These are phyloP conservation scores for Podarcis raffonei DNA, from an alignment of 2,113 vertebrate genomes.

Conservation along the genomic window DNA sequence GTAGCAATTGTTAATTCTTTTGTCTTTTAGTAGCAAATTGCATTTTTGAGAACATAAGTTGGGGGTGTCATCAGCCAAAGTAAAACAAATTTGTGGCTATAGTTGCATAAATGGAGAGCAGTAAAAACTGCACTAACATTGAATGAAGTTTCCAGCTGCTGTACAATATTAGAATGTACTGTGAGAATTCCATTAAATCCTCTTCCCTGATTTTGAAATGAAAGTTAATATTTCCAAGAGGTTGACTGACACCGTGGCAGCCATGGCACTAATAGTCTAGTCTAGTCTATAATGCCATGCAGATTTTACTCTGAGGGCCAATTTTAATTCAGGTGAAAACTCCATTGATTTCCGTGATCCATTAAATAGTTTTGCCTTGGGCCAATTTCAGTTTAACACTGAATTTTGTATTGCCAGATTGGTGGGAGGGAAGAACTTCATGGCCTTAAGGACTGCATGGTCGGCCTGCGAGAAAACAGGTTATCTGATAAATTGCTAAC, in stretches of 20 bases:
- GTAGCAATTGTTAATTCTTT: neutral
- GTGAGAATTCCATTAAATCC: neutral
- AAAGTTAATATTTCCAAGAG: neutral
- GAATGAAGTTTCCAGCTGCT: neutral
- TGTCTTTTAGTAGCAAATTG: neutral
- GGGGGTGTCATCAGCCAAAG: neutral
- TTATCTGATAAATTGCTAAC: constrained; percentile 2
- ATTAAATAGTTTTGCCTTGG: neutral
- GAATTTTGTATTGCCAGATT: neutral
- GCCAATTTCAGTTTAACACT: rapidly evolving
- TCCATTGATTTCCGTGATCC: neutral
- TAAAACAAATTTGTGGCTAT: neutral
- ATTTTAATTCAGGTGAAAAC: neutral
- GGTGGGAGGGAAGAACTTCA: neutral
- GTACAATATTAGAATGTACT: neutral
- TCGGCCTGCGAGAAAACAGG: constrained; percentile 4
- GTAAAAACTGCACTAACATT: neutral
- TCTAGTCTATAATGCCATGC: neutral
- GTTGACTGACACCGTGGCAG: constrained; percentile 1
- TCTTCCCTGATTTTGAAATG: constrained; percentile 9
- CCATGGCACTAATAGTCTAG: neutral
- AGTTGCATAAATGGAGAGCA: neutral
- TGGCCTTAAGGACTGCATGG: neutral
- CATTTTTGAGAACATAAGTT: neutral
- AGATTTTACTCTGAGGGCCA: constrained; percentile 5